Evolutionary conservation across 2,113 vertebrate genomes (phyloP).

Genomic region (Chaetops frenatus): DNA sequence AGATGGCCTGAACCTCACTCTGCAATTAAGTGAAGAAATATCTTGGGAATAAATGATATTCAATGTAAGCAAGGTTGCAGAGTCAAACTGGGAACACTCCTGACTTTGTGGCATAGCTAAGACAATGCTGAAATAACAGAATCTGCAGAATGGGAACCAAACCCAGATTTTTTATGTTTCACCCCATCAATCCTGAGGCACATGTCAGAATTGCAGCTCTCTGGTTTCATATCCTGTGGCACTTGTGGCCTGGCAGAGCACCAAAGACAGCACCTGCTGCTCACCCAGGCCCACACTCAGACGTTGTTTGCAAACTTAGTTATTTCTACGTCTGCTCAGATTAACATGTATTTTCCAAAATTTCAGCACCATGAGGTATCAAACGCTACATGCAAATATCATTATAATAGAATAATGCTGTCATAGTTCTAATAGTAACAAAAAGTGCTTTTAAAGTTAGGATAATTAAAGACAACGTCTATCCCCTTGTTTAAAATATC

Average conservation of each 20-base stretch:
- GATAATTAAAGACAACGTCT: not conserved
- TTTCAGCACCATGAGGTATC: not conserved
- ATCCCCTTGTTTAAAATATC: not conserved
- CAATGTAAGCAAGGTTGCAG: not conserved
- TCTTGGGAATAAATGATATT: not conserved
- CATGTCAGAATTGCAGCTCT: not conserved
- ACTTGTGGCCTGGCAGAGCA: not conserved
- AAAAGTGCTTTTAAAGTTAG: not conserved
- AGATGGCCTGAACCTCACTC: not conserved
- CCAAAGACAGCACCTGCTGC: not conserved
- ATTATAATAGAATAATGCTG: not conserved
- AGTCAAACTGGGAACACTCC: not conserved
- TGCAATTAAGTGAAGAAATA: not conserved
- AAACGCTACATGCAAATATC: not conserved
- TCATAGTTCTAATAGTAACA: not conserved
- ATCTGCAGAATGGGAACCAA: not conserved
- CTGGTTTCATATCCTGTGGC: not conserved
- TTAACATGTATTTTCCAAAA: not conserved
- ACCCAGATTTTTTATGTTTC: not conserved
- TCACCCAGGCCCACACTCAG: not conserved
- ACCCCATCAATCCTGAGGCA: not conserved
- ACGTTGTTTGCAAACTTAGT: not conserved
- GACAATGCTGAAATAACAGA: not conserved
- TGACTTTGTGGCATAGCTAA: not conserved
- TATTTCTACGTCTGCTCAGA: not conserved